Evolutionary conservation across 2,113 vertebrate species (phyloP).

Genomic region (Crocuta crocuta): DNA sequence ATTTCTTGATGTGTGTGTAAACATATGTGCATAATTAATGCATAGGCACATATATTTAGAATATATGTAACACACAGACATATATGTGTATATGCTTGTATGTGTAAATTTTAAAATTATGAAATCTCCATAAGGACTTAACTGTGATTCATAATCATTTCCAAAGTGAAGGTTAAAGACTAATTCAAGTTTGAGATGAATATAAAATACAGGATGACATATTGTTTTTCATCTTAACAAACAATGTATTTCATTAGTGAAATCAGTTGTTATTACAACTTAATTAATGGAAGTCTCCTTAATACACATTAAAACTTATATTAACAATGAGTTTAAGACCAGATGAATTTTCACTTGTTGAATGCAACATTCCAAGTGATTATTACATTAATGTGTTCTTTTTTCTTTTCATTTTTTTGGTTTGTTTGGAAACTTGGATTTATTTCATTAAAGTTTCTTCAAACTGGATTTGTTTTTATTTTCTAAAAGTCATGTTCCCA

Average conservation of each 20-base stretch:
- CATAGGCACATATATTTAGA: not conserved
- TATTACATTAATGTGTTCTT: not conserved
- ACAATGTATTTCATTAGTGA: not conserved
- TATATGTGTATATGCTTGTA: too few species aligned
- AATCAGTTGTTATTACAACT: not conserved
- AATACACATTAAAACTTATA: not conserved
- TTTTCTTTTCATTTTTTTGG: too few species aligned
- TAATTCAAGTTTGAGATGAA: not conserved
- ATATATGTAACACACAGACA: not conserved
- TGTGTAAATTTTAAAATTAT: not conserved
- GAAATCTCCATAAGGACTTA: not conserved
- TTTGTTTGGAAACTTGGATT: not conserved
- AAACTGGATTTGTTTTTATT: not conserved
- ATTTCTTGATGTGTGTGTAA: not conserved
- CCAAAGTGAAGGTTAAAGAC: not conserved
- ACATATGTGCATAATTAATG: not conserved
- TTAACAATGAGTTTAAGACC: not conserved
- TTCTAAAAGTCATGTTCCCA: not conserved
- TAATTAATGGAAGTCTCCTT: not conserved
- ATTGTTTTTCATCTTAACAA: not conserved
- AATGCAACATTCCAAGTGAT: not conserved
- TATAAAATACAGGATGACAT: not conserved
- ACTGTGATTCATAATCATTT: not conserved
- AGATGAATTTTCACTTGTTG: not conserved
- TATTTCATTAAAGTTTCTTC: not conserved